Conservation (phyloP, 2,113 vertebrate genomes). For the Solenodon paradoxus region DNA sequence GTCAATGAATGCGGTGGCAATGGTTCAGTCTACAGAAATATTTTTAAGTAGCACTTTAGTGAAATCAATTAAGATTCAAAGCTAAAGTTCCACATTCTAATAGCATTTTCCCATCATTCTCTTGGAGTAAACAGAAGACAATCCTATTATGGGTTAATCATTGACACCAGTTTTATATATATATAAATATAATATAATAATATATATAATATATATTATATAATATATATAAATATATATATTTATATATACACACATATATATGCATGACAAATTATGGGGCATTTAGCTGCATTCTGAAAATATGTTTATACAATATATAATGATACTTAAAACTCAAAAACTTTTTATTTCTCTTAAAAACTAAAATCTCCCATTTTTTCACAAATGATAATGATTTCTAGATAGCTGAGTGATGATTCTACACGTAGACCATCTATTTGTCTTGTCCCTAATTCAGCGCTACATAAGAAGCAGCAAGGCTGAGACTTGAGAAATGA, state of each 20-base stretch:
- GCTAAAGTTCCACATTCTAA: not conserved
- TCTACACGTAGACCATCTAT: not conserved
- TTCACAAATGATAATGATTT: not conserved
- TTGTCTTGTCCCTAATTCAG: not conserved
- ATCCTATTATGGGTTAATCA: not conserved
- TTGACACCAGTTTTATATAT: not conserved
- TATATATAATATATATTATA: too few species aligned
- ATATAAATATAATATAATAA: too few species aligned
- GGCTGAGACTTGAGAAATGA: not conserved
- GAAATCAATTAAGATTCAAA: constrained; percentile 24
- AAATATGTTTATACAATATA: not conserved
- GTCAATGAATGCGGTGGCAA: not conserved
- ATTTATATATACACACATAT: too few species aligned
- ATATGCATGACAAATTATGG: not conserved
- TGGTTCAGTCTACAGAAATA: not conserved
- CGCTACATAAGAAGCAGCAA: not conserved
- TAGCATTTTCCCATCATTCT: not conserved
- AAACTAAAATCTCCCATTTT: not conserved
- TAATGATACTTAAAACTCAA: not conserved
- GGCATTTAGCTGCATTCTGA: not conserved
- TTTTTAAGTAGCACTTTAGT: constrained; percentile 17
- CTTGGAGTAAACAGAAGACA: constrained; percentile 14
- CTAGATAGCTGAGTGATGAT: not conserved
- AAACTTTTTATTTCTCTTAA: not conserved
- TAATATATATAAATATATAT: too few species aligned